Percentiles rank a stretch among this genome's conserved stretches.
Evolutionary conservation across 2,797 vertebrate species (phyloP).

Genomic region (Cynopterus sphinx): DNA sequence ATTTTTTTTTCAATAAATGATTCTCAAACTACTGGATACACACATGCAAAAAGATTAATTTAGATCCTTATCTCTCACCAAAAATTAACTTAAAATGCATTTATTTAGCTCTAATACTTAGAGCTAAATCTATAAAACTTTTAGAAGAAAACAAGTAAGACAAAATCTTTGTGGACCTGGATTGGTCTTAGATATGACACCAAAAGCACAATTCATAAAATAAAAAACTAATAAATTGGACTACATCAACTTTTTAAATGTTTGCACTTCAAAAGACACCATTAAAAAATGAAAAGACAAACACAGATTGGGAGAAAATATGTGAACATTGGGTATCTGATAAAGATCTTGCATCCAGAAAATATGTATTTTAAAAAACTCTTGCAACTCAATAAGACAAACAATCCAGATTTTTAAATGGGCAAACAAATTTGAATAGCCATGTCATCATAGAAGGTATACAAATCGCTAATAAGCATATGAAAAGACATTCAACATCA

Average conservation of each 20-base stretch:
- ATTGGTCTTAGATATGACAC: conserved; percentile 36
- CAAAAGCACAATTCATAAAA: conserved; percentile 19
- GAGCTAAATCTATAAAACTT: neutral
- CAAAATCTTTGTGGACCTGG: neutral
- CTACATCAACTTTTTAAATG: neutral
- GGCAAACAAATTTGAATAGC: neutral
- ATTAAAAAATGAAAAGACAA: conserved; percentile 53
- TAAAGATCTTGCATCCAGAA: neutral
- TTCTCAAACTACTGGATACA: neutral
- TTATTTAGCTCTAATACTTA: conserved; percentile 6
- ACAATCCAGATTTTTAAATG: neutral
- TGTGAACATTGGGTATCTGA: neutral
- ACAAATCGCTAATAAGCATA: neutral
- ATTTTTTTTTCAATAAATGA: conserved; percentile 18
- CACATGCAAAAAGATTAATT: neutral
- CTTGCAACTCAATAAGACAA: conserved; percentile 1
- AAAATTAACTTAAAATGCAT: conserved; percentile 23
- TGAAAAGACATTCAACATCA: neutral
- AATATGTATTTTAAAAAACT: neutral
- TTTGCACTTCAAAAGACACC: conserved; percentile 12
- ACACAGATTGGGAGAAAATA: neutral
- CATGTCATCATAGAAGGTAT: neutral
- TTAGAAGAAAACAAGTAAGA: neutral
- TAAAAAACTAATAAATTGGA: neutral
- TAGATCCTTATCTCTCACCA: neutral